A percentile compares a stretch with the other conserved stretches of the same genome.
These are phyloP conservation scores for Lepidochrysops patricia DNA, from an alignment of 2,888 invertebrate species.

Conservation along the genomic window DNA sequence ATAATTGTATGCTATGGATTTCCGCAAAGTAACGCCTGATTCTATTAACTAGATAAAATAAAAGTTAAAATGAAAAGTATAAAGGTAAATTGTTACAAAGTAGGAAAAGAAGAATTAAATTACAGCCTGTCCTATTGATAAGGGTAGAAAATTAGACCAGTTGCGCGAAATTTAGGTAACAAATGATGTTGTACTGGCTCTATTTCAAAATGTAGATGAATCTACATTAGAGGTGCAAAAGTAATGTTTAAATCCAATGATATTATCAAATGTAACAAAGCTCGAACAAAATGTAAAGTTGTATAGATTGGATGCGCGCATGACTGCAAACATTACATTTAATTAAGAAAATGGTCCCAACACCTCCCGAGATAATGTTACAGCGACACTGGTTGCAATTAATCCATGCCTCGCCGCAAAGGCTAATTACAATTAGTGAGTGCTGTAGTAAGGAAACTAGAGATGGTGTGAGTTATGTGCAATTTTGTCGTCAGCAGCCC, in stretches of 20 bases:
- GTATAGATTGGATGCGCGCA: slow-evolving; percentile 20
- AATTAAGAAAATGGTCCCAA: slow-evolving; percentile 58
- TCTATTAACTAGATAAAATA: too few species aligned
- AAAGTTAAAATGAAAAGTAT: background rate
- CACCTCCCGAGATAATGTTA: slow-evolving; percentile 54
- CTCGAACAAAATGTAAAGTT: slow-evolving; percentile 13
- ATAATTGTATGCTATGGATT: too few species aligned
- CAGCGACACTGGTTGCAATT: slow-evolving; percentile 53
- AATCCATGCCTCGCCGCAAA: slow-evolving; percentile 61
- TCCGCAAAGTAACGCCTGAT: too few species aligned
- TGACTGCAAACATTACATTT: slow-evolving; percentile 43
- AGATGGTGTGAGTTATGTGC: slow-evolving; percentile 61
- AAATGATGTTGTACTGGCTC: background rate
- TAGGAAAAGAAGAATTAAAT: background rate
- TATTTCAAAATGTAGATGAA: background rate
- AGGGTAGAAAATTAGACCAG: background rate
- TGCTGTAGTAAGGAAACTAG: slow-evolving; percentile 62
- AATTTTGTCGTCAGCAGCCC: slow-evolving; percentile 33
- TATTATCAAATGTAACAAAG: background rate
- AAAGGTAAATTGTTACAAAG: background rate
- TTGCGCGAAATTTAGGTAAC: background rate
- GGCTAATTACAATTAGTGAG: slow-evolving; percentile 70
- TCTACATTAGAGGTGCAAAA: background rate
- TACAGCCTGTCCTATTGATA: background rate
- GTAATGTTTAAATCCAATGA: background rate